Base-by-base conservation (phyloP, 2,797 vertebrate genomes). In the Lagocephalus sceleratus region DNA sequence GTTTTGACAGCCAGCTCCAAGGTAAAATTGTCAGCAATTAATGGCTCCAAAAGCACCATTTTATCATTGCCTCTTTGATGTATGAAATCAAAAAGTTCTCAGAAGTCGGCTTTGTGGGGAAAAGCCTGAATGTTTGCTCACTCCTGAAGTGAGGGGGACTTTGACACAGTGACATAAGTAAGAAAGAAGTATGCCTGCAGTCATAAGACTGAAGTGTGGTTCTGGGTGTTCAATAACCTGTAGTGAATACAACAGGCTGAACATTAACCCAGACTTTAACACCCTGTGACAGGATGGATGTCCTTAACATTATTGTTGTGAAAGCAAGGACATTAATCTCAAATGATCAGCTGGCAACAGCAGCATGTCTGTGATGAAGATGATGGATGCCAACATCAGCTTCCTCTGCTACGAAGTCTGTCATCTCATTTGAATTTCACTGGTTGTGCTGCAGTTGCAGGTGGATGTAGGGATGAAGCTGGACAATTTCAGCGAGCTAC, bases 1-100 rank as follows among this genome's bases (percentile, higher is more conserved):
- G 87, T 94, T 72, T 70, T 92, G 32, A 79, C 92, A 45, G 85
- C 90, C 68, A 80, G 84, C 74, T 91, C 91, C 9, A 90, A 93
- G 93, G 93, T 94, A 92, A 78, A 1, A 23, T 44, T 29, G 5
- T 59, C n/a, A 6, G 64, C 62, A 79, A 48, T 15, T 59, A 77
- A 52, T 54, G 63, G 73, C 74, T 48, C 45, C 4, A 20, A 40
- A 40, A 22, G 60, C 72, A 69, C 60, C 5, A 1, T 53, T 64
- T 72, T 53, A 68, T 32, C 29, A 32, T 17, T 45, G 63, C 51
- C 50, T 19, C 21, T 44, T 20, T 3, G 19, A 56, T 69, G 64
- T 62, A 8, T 39, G 41, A 44, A 51, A 50, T 1, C n/a, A 54
- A 32, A 53, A 40, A 40, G 51, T 70, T 69, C 15, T 41, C 16